phyloP scores from a whole-genome alignment of 2,797 vertebrate species.

The Onychomys leucogaster region DNA sequence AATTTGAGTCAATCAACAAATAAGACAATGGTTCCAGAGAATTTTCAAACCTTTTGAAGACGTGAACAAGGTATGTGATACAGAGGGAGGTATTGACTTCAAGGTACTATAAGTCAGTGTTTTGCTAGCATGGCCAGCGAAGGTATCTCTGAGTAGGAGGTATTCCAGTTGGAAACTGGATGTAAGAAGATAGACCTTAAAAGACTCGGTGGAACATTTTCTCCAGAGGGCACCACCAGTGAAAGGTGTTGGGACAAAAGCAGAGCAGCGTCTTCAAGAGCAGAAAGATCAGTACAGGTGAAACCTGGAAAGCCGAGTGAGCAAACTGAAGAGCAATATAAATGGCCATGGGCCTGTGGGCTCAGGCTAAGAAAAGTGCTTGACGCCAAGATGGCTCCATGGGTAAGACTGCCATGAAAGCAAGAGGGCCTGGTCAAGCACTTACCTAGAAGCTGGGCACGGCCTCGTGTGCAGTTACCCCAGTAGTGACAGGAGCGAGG shows the following conservation, averaged over 20 bases:
- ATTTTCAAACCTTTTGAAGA: not conserved
- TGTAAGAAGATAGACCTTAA: not conserved
- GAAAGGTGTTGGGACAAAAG: not conserved
- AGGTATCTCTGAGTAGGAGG: not conserved
- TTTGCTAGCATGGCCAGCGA: not conserved
- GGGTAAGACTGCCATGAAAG: not conserved
- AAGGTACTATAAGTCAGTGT: not conserved
- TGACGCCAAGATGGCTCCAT: not conserved
- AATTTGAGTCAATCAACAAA: not conserved
- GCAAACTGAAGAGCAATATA: not conserved
- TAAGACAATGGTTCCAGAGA: not conserved
- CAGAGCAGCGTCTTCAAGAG: not conserved
- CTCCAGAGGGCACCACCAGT: not conserved
- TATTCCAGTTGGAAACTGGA: not conserved
- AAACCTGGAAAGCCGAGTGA: conserved; percentile 2
- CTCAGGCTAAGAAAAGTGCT: not conserved
- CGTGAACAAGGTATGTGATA: not conserved
- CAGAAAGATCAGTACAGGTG: not conserved
- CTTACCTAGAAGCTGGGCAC: not conserved
- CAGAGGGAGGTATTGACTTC: no score
- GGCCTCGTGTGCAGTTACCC: not conserved
- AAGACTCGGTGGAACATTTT: not conserved
- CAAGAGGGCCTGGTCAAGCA: not conserved
- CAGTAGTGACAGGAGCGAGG: not conserved
- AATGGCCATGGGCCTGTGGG: not conserved